A percentile compares a stretch with the other conserved stretches of the same genome.
Evolutionary conservation across 2,888 invertebrate genomes (phyloP).

Genomic region (Mythimna ferrago): DNA sequence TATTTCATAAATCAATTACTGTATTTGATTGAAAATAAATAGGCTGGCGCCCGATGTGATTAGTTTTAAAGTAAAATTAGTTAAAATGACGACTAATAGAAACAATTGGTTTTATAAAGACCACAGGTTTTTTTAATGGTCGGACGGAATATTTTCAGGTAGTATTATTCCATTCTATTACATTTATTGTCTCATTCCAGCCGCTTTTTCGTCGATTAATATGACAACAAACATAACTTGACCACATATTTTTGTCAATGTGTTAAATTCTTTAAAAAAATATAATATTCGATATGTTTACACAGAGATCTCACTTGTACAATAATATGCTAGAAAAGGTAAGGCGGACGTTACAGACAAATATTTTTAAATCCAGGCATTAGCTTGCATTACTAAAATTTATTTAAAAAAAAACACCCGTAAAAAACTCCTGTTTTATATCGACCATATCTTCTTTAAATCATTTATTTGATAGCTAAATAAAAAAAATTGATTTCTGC

Average conservation of each 20-base stretch:
- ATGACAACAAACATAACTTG: neutral
- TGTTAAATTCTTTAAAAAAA: neutral
- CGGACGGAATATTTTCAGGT: neutral
- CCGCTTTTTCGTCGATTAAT: neutral
- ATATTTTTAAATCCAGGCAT: no score
- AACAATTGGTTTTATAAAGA: neutral
- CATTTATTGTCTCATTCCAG: no score
- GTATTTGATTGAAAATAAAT: neutral
- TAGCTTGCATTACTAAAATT: no score
- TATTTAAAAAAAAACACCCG: no score
- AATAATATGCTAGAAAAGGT: neutral
- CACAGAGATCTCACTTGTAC: neutral
- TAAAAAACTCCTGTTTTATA: no score
- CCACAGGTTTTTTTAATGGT: no score
- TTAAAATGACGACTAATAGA: neutral
- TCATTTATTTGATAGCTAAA: no score
- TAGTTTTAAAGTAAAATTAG: neutral
- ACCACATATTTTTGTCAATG: neutral
- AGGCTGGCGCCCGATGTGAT: neutral
- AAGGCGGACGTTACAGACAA: neutral
- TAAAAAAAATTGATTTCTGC: no score
- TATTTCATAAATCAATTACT: slow-evolving; percentile 6
- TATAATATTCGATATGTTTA: neutral
- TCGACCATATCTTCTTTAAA: no score
- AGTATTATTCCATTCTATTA: neutral